A percentile compares a stretch with the other conserved stretches of the same genome.
Evolutionary conservation across 2,888 invertebrate genomes (phyloP).

Genomic region (Rhorus exstirpatorius): DNA sequence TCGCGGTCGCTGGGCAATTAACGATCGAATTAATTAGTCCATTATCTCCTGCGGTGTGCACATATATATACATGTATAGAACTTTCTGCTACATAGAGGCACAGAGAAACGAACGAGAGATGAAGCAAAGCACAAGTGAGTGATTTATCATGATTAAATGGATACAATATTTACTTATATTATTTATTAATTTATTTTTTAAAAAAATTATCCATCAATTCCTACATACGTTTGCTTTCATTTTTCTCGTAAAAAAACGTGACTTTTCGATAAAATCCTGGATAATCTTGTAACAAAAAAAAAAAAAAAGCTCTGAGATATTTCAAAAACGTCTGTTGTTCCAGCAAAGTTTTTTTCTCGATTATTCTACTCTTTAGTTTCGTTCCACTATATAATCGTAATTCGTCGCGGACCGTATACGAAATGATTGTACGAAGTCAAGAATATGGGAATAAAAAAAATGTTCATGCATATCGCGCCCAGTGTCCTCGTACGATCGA

Average conservation of each 20-base stretch:
- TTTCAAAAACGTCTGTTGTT: too few relatives aligned
- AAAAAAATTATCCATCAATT: neutral
- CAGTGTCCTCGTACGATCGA: neutral
- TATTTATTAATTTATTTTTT: neutral
- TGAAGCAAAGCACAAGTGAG: constrained; percentile 11
- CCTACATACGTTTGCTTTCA: too few relatives aligned
- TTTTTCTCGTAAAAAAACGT: too few relatives aligned
- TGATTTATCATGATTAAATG: constrained; percentile 22
- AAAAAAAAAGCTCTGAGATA: too few relatives aligned
- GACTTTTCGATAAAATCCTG: too few relatives aligned
- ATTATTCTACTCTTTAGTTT: neutral
- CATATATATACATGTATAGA: constrained; percentile 41
- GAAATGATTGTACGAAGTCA: constrained; percentile 1
- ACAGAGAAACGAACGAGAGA: constrained; percentile 46
- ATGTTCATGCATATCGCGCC: constrained; percentile 29
- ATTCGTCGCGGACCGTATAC: constrained; percentile 1
- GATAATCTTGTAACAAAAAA: too few relatives aligned
- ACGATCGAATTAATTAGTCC: constrained; percentile 83
- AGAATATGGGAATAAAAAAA: neutral
- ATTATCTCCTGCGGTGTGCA: constrained; percentile 79
- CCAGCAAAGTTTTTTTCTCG: neutral
- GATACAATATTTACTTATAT: constrained; percentile 16
- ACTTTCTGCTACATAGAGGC: constrained; percentile 31
- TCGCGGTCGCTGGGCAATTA: constrained; percentile 81
- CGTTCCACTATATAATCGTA: neutral